Conservation (phyloP, 2,113 vertebrate genomes). For the Rousettus leschenaultii region DNA sequence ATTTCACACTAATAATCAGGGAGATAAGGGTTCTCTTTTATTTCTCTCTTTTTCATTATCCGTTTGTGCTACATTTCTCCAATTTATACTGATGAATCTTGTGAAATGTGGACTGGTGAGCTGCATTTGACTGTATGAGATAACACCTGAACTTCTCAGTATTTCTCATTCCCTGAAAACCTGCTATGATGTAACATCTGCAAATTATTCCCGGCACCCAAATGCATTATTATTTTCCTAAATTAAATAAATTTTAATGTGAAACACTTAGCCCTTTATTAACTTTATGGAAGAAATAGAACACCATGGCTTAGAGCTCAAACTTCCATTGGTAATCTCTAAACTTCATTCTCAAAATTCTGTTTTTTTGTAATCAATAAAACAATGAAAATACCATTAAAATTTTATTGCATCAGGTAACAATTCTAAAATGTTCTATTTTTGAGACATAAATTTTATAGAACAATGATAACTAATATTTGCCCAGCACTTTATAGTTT, state of each 20-base stretch:
- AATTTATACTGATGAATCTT: not conserved
- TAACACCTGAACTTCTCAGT: not conserved
- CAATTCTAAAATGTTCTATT: not conserved
- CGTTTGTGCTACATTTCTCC: not conserved
- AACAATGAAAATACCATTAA: not conserved
- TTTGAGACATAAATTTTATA: not conserved
- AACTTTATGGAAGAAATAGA: not conserved
- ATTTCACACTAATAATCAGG: not conserved
- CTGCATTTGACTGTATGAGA: not conserved
- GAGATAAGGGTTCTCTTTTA: not conserved
- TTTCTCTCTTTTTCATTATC: not conserved
- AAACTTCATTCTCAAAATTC: not conserved
- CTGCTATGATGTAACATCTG: not conserved
- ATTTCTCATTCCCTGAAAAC: not conserved
- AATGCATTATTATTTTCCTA: not conserved
- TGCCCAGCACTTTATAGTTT: not conserved
- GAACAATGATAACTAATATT: not conserved
- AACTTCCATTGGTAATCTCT: not conserved
- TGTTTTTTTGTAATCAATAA: not conserved
- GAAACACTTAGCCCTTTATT: not conserved
- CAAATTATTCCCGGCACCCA: not conserved
- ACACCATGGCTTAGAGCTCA: not conserved
- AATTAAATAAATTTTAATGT: not conserved
- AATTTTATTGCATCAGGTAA: not conserved
- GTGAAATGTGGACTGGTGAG: not conserved